Evolutionary conservation across 2,113 vertebrate genomes (phyloP).

Genomic region (Benitochromis conjunctus): DNA sequence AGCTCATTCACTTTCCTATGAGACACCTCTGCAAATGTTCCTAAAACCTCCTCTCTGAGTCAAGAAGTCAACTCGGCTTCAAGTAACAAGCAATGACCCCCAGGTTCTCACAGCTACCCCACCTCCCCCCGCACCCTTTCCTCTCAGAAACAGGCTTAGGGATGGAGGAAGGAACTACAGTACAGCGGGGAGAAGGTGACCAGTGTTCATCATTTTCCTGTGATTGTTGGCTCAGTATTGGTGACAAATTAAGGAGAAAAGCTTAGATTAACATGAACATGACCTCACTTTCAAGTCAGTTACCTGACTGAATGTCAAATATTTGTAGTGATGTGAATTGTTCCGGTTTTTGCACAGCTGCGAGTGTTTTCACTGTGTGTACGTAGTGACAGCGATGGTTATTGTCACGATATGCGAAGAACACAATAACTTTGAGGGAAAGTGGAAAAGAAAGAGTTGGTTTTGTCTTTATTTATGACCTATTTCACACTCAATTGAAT

Average conservation of each 20-base stretch:
- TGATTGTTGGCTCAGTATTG: slow-evolving; percentile 16
- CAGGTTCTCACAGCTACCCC: not conserved
- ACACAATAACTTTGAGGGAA: not conserved
- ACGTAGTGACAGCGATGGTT: not conserved
- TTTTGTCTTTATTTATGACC: not conserved
- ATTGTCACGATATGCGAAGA: not conserved
- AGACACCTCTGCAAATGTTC: not conserved
- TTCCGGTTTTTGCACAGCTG: not conserved
- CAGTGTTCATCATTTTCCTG: not conserved
- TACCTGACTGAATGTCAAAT: not conserved
- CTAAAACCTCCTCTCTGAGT: not conserved
- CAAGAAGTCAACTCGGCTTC: not conserved
- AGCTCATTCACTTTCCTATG: not conserved
- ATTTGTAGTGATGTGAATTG: not conserved
- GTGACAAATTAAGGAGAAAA: slow-evolving; percentile 1
- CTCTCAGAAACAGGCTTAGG: not conserved
- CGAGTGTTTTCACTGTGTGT: not conserved
- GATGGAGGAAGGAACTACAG: slow-evolving; percentile 30
- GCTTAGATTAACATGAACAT: not conserved
- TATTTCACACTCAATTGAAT: not conserved
- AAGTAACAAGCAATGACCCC: not conserved
- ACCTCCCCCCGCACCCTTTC: slow-evolving; percentile 23
- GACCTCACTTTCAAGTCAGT: not conserved
- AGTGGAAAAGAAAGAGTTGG: not conserved
- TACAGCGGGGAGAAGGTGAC: not conserved